Base-by-base conservation (phyloP, 2,888 invertebrate genomes). In the Lymantria dispar region DNA sequence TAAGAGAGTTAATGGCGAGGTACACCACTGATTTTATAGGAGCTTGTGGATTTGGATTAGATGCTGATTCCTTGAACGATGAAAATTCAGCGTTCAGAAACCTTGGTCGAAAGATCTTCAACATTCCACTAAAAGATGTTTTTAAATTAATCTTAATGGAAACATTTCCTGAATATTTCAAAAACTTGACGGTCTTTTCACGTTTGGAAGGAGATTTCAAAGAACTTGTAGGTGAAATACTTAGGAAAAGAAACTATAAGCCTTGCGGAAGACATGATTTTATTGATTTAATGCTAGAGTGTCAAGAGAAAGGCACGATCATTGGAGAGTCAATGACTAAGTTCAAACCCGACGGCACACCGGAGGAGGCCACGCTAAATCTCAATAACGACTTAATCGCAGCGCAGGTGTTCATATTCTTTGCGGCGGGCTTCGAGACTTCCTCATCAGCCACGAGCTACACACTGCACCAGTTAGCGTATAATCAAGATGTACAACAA, bases 401-500 rank as follows among this genome's bases (percentile, higher is more conserved):
- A 1, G 74, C 80, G 0, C 80, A 80, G 59, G 74, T 74, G 2
- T 78, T 76, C 33, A 51, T 80, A 10, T 80, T 81, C 50, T 81
- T 80, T 41, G 70, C 64, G 5, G 87, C 85, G 5, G 87, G 87
- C 3, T 86, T 81, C 43, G 85, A 86, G 60, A 85, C 87, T 0
- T 81, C 85, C 0, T 81, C 87, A 1, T 77, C 80, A 0, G 70
- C 81, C 0, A 72, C 83, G 7, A 80, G 80, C 50, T 80, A 64
- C 41, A 71, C 76, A 0, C 58, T 82, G 5, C 81, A 84, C 50
- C 68, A 78, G 51, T 64, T 89, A 1, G 85, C 87, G 1, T 72
- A 70, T 8, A 62, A 87, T 47, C 80, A 76, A 0, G 74, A 80
- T 0, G 58, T 78, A 7, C 88, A 87, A 48, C 61, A 64, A 36